Evolutionary conservation across 1,140 invertebrate species (phyloP).

Genomic region (Lanistes nyassanus): DNA sequence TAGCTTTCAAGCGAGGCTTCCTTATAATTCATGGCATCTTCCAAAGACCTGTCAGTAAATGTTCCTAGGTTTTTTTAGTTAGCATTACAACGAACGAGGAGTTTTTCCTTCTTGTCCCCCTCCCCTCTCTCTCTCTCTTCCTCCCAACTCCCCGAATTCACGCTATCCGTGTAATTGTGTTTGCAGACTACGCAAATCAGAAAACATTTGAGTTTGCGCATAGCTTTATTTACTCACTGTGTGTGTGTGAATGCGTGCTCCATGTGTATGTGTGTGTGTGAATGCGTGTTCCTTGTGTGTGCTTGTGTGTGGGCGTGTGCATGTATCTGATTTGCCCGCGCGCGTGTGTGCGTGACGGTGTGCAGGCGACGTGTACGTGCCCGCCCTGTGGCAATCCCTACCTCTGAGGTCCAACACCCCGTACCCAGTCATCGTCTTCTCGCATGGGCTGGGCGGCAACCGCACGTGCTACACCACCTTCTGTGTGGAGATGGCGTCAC

Average conservation of each 20-base stretch:
- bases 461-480: constrained; percentile 74
- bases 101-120: not conserved
- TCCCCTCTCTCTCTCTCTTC: not conserved
- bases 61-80: too few relatives aligned
- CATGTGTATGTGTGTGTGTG: not conserved
- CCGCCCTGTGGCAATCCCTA: constrained; percentile 70
- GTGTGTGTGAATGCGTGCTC: not conserved
- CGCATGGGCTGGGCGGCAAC: constrained; percentile 76
- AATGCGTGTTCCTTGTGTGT: not conserved
- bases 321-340: constrained; percentile 1
- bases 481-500: constrained; percentile 74
- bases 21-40: too few relatives aligned
- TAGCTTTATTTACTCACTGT: too few relatives aligned
- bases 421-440: constrained; percentile 75
- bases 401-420: constrained; percentile 48
- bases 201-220: too few relatives aligned
- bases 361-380: constrained; percentile 69
- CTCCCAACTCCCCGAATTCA: not conserved
- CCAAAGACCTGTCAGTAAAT: too few relatives aligned
- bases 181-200: too few relatives aligned
- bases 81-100: too few relatives aligned
- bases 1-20: too few relatives aligned
- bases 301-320: not conserved
- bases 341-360: constrained; percentile 8
- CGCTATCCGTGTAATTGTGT: not conserved